Conservation (phyloP, 2,113 vertebrate genomes). For the Ramphastos sulfuratus region DNA sequence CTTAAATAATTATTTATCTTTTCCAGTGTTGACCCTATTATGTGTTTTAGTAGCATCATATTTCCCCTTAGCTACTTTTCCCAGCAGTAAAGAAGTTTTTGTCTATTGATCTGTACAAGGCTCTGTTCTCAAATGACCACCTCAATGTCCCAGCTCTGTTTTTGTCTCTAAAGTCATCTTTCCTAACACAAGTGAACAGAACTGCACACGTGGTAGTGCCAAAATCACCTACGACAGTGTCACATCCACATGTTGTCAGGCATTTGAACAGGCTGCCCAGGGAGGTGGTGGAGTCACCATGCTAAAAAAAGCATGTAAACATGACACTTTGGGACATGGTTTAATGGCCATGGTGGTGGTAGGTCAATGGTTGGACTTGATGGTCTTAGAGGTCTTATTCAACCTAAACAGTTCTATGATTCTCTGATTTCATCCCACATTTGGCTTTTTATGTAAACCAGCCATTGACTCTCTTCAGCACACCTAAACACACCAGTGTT, state of each 20-base stretch:
- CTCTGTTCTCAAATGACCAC: not conserved
- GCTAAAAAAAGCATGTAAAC: no score
- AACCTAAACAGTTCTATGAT: no score
- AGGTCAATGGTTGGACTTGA: no score
- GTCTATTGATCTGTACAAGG: not conserved
- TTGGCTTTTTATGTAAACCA: not conserved
- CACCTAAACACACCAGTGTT: not conserved
- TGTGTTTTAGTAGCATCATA: accelerated
- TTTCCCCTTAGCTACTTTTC: not conserved
- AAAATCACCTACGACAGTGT: not conserved
- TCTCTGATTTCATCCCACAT: not conserved
- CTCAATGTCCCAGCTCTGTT: not conserved
- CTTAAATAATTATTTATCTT: not conserved
- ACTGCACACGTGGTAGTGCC: not conserved
- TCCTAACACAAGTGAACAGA: not conserved
- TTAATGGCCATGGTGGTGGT: no score
- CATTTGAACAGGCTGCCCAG: no score
- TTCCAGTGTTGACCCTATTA: not conserved
- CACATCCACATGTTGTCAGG: no score
- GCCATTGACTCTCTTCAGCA: not conserved
- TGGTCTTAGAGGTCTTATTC: no score
- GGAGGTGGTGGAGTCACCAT: no score
- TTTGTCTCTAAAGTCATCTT: not conserved
- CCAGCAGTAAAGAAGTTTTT: not conserved
- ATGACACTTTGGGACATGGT: no score